Evolutionary conservation across 2,113 vertebrate genomes (phyloP).

Genomic region (Cryptoleucopteryx plumbea): DNA sequence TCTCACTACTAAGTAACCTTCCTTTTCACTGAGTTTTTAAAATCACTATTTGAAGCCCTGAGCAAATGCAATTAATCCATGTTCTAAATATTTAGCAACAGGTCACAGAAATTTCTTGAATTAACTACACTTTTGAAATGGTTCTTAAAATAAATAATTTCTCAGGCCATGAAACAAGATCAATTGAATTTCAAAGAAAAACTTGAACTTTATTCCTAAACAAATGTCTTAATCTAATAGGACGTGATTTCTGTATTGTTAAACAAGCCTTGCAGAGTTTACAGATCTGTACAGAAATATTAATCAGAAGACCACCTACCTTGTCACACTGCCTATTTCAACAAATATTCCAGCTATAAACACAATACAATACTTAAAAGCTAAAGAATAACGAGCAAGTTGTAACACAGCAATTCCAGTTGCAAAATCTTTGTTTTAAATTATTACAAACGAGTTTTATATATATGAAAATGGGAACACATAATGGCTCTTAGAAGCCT

Average conservation of each 20-base stretch:
- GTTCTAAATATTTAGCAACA: conserved; percentile 66
- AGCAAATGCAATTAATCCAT: conserved; percentile 8
- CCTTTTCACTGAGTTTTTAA: not conserved
- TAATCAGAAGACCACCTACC: conserved; percentile 65
- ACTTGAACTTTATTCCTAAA: conserved; percentile 52
- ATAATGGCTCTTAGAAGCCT: not conserved
- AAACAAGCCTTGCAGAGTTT: conserved; percentile 55
- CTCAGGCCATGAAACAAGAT: conserved; percentile 7
- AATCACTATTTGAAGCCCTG: not conserved
- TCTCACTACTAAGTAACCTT: not conserved
- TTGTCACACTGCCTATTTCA: conserved; percentile 12
- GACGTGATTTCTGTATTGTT: conserved; percentile 38
- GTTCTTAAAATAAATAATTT: conserved; percentile 52
- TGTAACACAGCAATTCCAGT: not conserved
- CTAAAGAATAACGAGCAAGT: not conserved
- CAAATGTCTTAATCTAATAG: conserved; percentile 34
- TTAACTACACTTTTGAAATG: conserved; percentile 29
- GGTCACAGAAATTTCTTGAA: conserved; percentile 11
- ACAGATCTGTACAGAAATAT: conserved; percentile 43
- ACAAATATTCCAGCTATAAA: conserved; percentile 41
- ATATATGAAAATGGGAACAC: not conserved
- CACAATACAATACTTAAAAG: not conserved
- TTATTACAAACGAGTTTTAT: not conserved
- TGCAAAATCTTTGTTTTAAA: not conserved
- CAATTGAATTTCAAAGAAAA: conserved; percentile 44